Percentiles rank a stretch among this genome's conserved stretches.
Conservation (phyloP, 1,140 invertebrate genomes). For the Diplogasteroides magnus region DNA sequence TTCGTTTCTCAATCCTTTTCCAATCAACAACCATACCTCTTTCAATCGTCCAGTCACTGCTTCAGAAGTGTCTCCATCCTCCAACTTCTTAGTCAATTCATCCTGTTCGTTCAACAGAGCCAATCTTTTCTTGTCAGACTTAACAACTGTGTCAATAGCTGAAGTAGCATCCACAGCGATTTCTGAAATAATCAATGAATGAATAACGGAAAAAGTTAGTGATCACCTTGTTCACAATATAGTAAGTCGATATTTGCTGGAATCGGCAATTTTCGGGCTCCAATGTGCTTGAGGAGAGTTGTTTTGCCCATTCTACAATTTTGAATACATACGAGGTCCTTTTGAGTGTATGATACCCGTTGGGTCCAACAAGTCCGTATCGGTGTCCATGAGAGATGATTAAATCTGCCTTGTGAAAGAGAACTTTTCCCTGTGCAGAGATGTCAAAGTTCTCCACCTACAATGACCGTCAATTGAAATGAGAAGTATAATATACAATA, state of each 20-base stretch:
- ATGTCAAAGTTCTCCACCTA: conserved; percentile 91
- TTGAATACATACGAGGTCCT: background rate
- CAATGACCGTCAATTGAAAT: conserved; percentile 10
- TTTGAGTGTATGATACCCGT: conserved; percentile 63
- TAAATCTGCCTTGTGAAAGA: conserved; percentile 92
- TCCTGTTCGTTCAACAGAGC: conserved; percentile 76
- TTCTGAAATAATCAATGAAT: conserved; percentile 38
- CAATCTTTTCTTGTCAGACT: conserved; percentile 72
- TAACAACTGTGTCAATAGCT: conserved; percentile 84
- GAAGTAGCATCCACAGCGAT: conserved; percentile 83
- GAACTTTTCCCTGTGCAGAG: conserved; percentile 88
- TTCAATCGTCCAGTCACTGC: conserved; percentile 69
- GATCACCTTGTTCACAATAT: conserved; percentile 88
- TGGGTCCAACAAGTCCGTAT: conserved; percentile 96
- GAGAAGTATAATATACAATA: conserved; percentile 52
- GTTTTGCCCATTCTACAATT: conserved; percentile 82
- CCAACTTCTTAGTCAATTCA: conserved; percentile 66
- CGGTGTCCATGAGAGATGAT: conserved; percentile 85
- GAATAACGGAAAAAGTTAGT: too few relatives aligned
- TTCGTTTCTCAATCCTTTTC: background rate
- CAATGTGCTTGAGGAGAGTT: conserved; percentile 88
- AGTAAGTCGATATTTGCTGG: conserved; percentile 86
- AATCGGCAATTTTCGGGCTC: conserved; percentile 75
- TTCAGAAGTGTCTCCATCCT: conserved; percentile 66
- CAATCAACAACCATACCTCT: conserved; percentile 59